phyloP scores from a whole-genome alignment of 2,888 invertebrate genomes.

The Acanthacorydalis orientalis region DNA sequence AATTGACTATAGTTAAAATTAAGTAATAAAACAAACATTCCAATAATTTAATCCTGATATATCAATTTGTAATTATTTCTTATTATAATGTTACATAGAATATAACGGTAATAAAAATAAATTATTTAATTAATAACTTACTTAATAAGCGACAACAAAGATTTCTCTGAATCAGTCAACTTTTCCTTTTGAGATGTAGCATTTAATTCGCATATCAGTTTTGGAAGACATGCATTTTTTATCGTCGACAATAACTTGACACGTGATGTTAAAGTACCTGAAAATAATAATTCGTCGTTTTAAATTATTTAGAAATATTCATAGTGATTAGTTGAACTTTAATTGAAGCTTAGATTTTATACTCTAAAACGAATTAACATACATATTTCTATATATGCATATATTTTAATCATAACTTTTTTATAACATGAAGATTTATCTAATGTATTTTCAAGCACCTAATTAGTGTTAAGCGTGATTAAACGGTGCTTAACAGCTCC shows the following conservation, averaged over 20 bases:
- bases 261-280: slow-evolving; percentile 27
- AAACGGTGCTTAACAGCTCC: too few species aligned
- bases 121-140: slow-evolving; percentile 18
- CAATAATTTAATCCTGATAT: neutral
- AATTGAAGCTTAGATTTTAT: too few species aligned
- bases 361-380: too few species aligned
- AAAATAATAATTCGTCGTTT: slow-evolving; percentile 9
- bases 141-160: slow-evolving; percentile 41
- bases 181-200: slow-evolving; percentile 40
- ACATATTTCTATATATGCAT: too few species aligned
- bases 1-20: neutral
- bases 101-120: neutral
- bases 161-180: slow-evolving; percentile 41
- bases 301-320: too few species aligned
- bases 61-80: neutral
- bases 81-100: neutral
- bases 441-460: too few species aligned
- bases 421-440: too few species aligned
- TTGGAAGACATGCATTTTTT: slow-evolving; percentile 44
- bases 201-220: slow-evolving; percentile 46
- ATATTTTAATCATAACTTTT: too few species aligned
- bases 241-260: slow-evolving; percentile 37
- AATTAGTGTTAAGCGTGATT: too few species aligned
- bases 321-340: too few species aligned
- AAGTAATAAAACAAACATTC: neutral